These are phyloP conservation scores for Ivindomyrus marchei DNA, from an alignment of 2,113 vertebrate genomes.

Conservation along the genomic window DNA sequence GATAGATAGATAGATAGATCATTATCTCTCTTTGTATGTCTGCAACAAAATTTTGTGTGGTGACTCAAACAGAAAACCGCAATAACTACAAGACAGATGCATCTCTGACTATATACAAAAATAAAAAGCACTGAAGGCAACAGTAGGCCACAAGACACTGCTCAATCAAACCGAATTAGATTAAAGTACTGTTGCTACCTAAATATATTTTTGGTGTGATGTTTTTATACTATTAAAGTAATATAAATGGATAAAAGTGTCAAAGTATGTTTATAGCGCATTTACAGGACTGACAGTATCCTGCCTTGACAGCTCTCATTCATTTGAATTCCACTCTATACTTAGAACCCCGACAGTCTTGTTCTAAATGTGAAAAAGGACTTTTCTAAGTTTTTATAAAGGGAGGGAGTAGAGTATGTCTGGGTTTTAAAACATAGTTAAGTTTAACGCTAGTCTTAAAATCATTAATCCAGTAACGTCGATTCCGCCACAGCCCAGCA, in stretches of 20 bases:
- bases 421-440: background rate
- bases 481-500: background rate
- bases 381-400: background rate
- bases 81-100: background rate
- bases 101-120: constrained; percentile 32
- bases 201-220: background rate
- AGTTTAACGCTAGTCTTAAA: background rate
- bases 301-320: background rate
- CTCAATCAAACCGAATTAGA: background rate
- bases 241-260: background rate
- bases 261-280: background rate
- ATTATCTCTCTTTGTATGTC: background rate
- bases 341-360: background rate
- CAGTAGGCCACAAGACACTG: background rate
- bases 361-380: background rate
- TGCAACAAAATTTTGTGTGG: background rate
- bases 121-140: background rate
- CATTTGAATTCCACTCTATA: background rate
- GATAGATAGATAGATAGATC: too few relatives aligned
- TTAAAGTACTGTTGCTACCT: background rate
- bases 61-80: background rate
- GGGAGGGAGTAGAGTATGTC: background rate
- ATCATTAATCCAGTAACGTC: background rate
- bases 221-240: background rate
- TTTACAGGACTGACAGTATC: background rate